Evolutionary conservation across 2,113 vertebrate genomes (phyloP).

Genomic region (Tenrec ecaudatus): DNA sequence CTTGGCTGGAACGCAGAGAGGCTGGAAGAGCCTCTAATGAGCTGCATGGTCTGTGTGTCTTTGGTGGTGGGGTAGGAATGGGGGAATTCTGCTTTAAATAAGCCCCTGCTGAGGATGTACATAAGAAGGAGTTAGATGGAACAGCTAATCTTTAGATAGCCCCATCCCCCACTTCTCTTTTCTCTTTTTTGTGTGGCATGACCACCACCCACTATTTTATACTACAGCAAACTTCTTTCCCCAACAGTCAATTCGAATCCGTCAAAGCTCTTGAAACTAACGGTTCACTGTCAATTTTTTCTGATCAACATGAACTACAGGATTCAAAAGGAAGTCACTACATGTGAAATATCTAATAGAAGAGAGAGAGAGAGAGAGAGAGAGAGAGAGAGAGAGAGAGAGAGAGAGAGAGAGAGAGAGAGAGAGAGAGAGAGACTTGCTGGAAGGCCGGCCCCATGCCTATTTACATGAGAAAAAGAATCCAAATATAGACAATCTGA

Average conservation of each 20-base stretch:
- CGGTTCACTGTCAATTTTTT: conserved; percentile 41
- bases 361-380: conserved; percentile 51
- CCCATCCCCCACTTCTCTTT: neutral
- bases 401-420: conserved; percentile 41
- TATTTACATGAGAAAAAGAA: conserved; percentile 64
- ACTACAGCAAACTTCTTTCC: conserved; percentile 49
- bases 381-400: conserved; percentile 37
- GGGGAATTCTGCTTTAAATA: conserved; percentile 3
- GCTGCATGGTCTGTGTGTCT: neutral
- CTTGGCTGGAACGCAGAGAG: conserved; percentile 7
- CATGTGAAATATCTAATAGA: conserved; percentile 20
- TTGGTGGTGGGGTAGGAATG: neutral
- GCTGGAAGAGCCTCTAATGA: conserved; percentile 19
- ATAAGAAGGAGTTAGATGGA: conserved; percentile 27
- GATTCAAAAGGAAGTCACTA: conserved; percentile 57
- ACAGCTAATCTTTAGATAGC: conserved; percentile 19
- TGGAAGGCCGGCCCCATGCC: neutral
- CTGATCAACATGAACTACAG: conserved; percentile 50
- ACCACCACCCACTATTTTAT: conserved; percentile 43
- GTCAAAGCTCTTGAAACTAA: conserved; percentile 53
- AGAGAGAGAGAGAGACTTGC: neutral
- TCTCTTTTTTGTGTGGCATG: conserved; percentile 44
- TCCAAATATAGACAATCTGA: conserved; percentile 42
- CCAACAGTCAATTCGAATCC: conserved; percentile 46
- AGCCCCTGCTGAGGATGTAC: conserved; percentile 7